Evolutionary conservation across 2,888 invertebrate species (phyloP).

Genomic region (Thera obeliscata): DNA sequence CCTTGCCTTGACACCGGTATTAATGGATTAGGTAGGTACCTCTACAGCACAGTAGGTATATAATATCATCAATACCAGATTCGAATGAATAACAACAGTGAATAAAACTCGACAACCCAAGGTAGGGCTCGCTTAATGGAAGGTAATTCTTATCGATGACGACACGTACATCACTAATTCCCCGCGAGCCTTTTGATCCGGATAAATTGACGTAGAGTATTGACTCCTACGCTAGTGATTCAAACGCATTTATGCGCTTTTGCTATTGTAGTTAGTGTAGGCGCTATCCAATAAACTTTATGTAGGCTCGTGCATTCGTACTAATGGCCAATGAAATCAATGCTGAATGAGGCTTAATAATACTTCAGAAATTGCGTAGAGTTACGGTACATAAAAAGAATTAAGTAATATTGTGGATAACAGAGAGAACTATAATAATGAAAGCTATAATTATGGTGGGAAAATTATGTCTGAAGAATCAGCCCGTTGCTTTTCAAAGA

Average conservation of each 20-base stretch:
- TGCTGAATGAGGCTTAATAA: background rate
- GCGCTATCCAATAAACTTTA: conserved; percentile 28
- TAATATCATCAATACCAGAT: background rate
- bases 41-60: too few relatives aligned
- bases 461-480: too few relatives aligned
- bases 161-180: conserved; percentile 53
- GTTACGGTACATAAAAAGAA: too few relatives aligned
- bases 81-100: conserved; percentile 6
- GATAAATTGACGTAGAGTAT: conserved; percentile 41
- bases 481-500: too few relatives aligned
- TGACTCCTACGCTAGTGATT: conserved; percentile 40
- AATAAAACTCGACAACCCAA: conserved; percentile 17
- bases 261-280: conserved; percentile 39
- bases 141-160: conserved; percentile 56
- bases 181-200: conserved; percentile 48
- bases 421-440: too few relatives aligned
- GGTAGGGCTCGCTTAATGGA: conserved; percentile 38
- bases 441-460: too few relatives aligned
- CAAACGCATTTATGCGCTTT: conserved; percentile 30
- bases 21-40: too few relatives aligned
- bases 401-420: too few relatives aligned
- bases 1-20: too few relatives aligned
- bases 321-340: background rate
- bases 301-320: background rate
- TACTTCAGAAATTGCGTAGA: too few relatives aligned